Conservation (phyloP, 2,113 vertebrate species). For the Pristiophorus japonicus region DNA sequence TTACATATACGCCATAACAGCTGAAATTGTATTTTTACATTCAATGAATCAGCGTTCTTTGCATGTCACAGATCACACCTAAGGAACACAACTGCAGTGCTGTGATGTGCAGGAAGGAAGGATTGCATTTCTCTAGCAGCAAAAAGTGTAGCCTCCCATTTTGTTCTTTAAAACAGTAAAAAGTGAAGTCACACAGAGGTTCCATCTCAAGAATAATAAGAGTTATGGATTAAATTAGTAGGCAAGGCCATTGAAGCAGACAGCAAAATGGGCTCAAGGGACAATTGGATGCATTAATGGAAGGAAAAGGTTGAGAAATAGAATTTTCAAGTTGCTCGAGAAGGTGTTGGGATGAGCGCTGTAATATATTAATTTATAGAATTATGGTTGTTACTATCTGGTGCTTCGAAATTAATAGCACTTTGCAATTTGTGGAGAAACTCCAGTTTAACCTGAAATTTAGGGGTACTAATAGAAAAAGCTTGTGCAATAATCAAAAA, state of each 20-base stretch:
- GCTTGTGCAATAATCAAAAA: not conserved
- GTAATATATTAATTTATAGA: not conserved
- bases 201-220: not conserved
- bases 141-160: not conserved
- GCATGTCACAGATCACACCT: not conserved
- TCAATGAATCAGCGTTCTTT: not conserved
- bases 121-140: not conserved
- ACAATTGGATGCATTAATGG: not conserved
- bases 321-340: not conserved
- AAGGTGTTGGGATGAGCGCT: not conserved
- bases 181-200: not conserved
- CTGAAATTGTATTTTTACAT: not conserved
- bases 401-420: not conserved
- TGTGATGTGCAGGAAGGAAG: not conserved
- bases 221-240: not conserved
- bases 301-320: not conserved
- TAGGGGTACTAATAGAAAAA: not conserved
- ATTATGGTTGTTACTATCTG: not conserved
- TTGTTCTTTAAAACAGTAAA: too few relatives aligned
- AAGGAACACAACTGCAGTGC: not conserved
- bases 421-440: not conserved
- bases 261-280: not conserved
- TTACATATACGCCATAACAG: not conserved
- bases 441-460: not conserved
- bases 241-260: not conserved